A percentile compares a stretch with the other conserved stretches of the same genome.
These are phyloP conservation scores for Nomada goodeniana DNA, from an alignment of 2,888 invertebrate genomes.

Conservation along the genomic window DNA sequence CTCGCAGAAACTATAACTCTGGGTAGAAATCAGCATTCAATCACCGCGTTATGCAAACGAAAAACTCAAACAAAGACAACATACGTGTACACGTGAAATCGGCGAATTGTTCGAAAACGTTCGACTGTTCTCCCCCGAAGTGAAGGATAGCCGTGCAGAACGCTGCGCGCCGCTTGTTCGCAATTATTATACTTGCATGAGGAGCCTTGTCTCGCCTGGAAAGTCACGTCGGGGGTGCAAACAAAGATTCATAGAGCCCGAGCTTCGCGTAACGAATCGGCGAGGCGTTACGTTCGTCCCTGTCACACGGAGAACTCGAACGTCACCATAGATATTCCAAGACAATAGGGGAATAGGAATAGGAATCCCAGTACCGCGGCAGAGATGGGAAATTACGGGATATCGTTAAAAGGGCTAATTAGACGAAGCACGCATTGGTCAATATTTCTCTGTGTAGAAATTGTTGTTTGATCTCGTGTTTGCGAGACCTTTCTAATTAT, in stretches of 20 bases:
- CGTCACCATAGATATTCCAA: slow-evolving; percentile 9
- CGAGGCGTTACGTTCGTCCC: slow-evolving; percentile 24
- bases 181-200: slow-evolving; percentile 45
- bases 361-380: background rate
- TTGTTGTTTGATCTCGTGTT: no score
- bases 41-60: background rate
- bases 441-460: no score
- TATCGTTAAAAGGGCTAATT: no score
- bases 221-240: slow-evolving; percentile 31
- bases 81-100: background rate
- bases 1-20: no score
- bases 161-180: background rate
- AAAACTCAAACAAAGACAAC: background rate
- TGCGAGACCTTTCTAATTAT: no score
- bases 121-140: background rate
- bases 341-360: background rate
- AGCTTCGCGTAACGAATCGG: slow-evolving; percentile 58
- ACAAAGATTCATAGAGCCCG: slow-evolving; percentile 54
- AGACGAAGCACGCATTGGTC: no score
- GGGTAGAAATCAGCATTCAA: background rate
- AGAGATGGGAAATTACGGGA: background rate
- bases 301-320: slow-evolving; percentile 22
- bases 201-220: slow-evolving; percentile 16
- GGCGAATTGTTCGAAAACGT: background rate
- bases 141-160: slow-evolving; percentile 2